These are phyloP conservation scores for Liodrosophila aerea DNA, from an alignment of 2,888 invertebrate species.

Conservation along the genomic window DNA sequence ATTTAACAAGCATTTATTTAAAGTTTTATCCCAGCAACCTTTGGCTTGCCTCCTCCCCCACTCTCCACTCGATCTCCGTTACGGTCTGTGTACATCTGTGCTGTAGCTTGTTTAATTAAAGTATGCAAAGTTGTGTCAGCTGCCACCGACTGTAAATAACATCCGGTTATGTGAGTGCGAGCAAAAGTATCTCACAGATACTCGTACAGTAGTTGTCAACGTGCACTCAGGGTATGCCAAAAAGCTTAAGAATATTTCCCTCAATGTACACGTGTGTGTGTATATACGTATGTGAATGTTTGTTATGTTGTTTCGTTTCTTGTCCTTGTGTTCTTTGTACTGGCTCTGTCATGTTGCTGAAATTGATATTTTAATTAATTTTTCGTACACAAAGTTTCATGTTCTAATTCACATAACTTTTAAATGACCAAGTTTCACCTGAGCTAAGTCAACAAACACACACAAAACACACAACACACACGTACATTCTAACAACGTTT, in stretches of 20 bases:
- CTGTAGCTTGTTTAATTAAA: conserved; percentile 66
- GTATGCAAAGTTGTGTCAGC: conserved; percentile 65
- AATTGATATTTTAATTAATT: conserved; percentile 75
- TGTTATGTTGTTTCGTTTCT: conserved; percentile 5
- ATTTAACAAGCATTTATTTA: conserved; percentile 67
- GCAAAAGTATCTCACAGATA: conserved; percentile 29
- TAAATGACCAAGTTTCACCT: conserved; percentile 65
- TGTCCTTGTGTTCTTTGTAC: conserved; percentile 19
- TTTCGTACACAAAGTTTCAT: conserved; percentile 42
- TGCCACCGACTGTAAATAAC: conserved; percentile 66
- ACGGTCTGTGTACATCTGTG: conserved; percentile 42
- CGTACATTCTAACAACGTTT: conserved; percentile 17
- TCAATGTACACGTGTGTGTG: conserved; percentile 3
- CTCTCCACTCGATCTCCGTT: not conserved
- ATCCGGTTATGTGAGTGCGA: conserved; percentile 45
- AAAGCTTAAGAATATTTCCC: conserved; percentile 17
- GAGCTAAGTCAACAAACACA: conserved; percentile 2
- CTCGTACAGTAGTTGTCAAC: conserved; percentile 43
- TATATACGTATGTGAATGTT: conserved; percentile 9
- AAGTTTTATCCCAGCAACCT: conserved; percentile 33
- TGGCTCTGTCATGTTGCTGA: conserved; percentile 54
- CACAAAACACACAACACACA: conserved; percentile 1
- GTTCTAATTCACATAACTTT: conserved; percentile 48
- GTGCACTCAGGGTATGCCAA: conserved; percentile 25
- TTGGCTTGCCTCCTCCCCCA: not conserved